A percentile compares a stretch with the other conserved stretches of the same genome.
Evolutionary conservation across 2,113 vertebrate species (phyloP).

Genomic region (Xenopus tropicalis): UCB_Xtro_10.0 CM004443.2:105319501-105320000

Average conservation of each 20-base stretch:
- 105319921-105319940: constrained; percentile 45
- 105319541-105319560: not conserved
- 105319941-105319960: constrained; percentile 45
- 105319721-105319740: constrained; percentile 42
- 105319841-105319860: constrained; percentile 51
- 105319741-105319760: constrained; percentile 47
- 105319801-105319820: constrained; percentile 45
- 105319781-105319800: constrained; percentile 47
- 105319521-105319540: not conserved
- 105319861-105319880: constrained; percentile 46
- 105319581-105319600: not conserved
- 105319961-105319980: constrained; percentile 26
- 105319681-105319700: constrained; percentile 42
- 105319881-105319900: constrained; percentile 38
- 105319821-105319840: constrained; percentile 48
- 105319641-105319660: constrained; percentile 43
- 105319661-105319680: constrained; percentile 32
- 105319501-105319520: not conserved
- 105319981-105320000: constrained; percentile 46
- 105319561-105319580: not conserved
- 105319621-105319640: constrained; percentile 24
- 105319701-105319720: constrained; percentile 41
- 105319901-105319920: constrained; percentile 46
- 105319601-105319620: not conserved
- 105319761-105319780: constrained; percentile 47